Evolutionary conservation across 2,797 vertebrate genomes (phyloP).

Genomic region (Myotis planiceps): DNA sequence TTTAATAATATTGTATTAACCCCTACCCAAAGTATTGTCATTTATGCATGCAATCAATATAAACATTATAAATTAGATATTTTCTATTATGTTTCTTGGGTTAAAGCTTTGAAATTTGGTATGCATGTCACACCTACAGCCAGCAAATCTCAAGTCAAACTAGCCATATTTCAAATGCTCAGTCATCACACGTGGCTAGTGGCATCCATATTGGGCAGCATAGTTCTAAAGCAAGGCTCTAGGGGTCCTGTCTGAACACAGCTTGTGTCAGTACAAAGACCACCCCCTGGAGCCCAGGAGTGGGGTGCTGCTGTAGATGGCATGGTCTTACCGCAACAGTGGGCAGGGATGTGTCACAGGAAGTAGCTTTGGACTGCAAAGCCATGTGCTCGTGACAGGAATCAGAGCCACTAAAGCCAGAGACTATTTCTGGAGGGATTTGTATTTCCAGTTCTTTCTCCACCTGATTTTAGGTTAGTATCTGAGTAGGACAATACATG

Average conservation of each 20-base stretch:
- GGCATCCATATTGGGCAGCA: background rate
- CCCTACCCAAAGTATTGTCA: background rate
- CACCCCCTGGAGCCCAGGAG: rapidly evolving
- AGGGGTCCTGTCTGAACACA: background rate
- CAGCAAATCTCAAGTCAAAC: background rate
- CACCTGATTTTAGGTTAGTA: background rate
- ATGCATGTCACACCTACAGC: background rate
- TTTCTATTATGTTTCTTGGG: background rate
- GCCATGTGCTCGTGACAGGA: background rate
- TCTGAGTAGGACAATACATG: background rate
- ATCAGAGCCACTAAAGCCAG: background rate
- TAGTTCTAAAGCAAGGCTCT: background rate
- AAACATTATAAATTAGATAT: background rate
- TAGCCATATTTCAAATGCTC: background rate
- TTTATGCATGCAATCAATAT: background rate
- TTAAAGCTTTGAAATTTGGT: background rate
- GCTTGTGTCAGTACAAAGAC: background rate
- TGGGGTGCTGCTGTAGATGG: too few relatives aligned
- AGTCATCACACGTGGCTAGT: background rate
- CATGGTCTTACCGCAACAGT: background rate
- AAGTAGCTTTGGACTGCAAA: background rate
- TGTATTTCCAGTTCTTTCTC: background rate
- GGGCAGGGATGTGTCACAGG: background rate
- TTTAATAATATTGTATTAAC: constrained; percentile 24
- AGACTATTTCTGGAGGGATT: background rate